Evolutionary conservation across 2,888 invertebrate genomes (phyloP), one percentile per base, ranked within the genome.

Genomic region (Gnatocerus cornutus): DNA sequence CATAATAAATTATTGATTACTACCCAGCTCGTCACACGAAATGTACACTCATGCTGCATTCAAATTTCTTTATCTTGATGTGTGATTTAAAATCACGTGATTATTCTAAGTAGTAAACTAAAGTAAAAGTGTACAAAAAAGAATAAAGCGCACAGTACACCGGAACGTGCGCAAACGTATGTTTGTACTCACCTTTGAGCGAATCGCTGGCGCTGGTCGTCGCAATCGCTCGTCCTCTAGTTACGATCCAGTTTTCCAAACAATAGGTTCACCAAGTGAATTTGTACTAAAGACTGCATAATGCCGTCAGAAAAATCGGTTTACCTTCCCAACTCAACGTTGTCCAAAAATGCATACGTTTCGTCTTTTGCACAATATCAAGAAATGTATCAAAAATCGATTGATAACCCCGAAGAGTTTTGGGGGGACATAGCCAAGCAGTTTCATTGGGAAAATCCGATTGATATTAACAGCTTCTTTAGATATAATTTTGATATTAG

Each of bases 371-470:
- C 90, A 16, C 90, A 95, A 79, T 98, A 98, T 84, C 88, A 89
- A 77, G 89, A 91, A 78, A 91, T 97, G 90, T 92, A 98, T 85
- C 89, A 92, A 79, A 89, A 91, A 80, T 98, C 98, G 0, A 87
- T 99, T 72, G 92, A 95, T 59, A 90, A 95, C 80, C 97, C 99
- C 0, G 93, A 92, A 76, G 90, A 89, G 66, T 99, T 99, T 85
- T 99, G 99, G 99, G 90, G 91, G 21, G 92, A 95, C 77, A 93
- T 98, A 75, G 93, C 95, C n/a, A 91, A 93, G 77, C 92, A 97
- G 82, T 97, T 99, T 82, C 91, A 96, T 84, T 99, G 98, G 95
- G 94, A 96, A 83, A 91, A 91, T 16, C 90, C 91, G 53, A 89
- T 90, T 55, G 89, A 92, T 73, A 87, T 90, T 67, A 90, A 91